A percentile compares a stretch with the other conserved stretches of the same genome.
phyloP scores from a whole-genome alignment of 2,113 vertebrate species.

The Arothron firmamentum region DNA sequence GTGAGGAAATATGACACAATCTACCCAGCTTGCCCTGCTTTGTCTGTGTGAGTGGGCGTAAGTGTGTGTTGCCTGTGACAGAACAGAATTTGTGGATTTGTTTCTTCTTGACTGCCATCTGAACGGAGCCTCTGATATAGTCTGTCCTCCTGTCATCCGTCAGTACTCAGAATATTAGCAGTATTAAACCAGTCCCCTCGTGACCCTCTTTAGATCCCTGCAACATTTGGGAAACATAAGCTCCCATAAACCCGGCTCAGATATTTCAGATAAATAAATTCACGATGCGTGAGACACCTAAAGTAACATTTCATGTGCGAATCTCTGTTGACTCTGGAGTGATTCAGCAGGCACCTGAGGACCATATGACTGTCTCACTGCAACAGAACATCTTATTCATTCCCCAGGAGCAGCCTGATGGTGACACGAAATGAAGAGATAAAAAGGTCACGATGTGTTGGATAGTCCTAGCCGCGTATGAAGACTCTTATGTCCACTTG shows the following conservation, averaged over 20 bases:
- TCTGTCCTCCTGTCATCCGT: neutral
- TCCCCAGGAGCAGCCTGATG: no score
- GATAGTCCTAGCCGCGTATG: no score
- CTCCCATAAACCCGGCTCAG: no score
- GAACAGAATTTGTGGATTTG: constrained; percentile 46
- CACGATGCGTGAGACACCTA: constrained; percentile 3
- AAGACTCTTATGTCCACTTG: no score
- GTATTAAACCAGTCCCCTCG: no score
- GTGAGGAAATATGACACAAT: constrained; percentile 29
- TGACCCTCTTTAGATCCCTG: no score
- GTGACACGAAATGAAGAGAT: no score
- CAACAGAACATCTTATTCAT: neutral
- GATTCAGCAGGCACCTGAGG: neutral
- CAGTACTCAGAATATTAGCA: no score
- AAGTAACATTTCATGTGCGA: constrained; percentile 13
- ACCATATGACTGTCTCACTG: neutral
- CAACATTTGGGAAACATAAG: no score
- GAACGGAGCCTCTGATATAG: constrained; percentile 14
- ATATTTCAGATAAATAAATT: no score
- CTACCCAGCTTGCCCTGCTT: constrained; percentile 23
- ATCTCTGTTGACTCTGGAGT: constrained; percentile 1
- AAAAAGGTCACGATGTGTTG: no score
- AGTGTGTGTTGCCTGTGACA: constrained; percentile 38
- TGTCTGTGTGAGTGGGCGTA: constrained; percentile 24
- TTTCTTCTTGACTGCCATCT: constrained; percentile 26